Conservation (phyloP, 2,888 invertebrate genomes). For the Drosophila atripex region DNA sequence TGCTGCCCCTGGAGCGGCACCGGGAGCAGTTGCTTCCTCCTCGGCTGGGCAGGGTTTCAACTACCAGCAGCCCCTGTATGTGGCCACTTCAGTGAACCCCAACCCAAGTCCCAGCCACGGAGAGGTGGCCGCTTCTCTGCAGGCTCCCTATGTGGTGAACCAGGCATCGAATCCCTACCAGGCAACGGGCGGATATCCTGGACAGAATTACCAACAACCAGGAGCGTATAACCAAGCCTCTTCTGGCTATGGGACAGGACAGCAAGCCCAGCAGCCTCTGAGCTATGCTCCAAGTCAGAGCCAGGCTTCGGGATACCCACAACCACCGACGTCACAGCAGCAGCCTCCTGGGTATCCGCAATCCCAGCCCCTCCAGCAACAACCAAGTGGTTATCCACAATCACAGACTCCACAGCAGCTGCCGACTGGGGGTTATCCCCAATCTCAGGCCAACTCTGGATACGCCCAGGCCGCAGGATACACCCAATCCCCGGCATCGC, state of each 20-base stretch:
- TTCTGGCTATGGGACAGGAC: slow-evolving; percentile 4
- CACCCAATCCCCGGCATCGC: slow-evolving; percentile 26
- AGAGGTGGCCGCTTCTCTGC: slow-evolving; percentile 38
- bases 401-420: slow-evolving; percentile 32
- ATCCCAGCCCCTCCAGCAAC: slow-evolving; percentile 23
- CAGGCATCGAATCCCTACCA: slow-evolving; percentile 8
- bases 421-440: slow-evolving; percentile 13
- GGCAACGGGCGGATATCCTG: slow-evolving; percentile 3
- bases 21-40: slow-evolving; percentile 19
- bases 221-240: slow-evolving; percentile 1
- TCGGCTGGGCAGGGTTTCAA: slow-evolving; percentile 37
- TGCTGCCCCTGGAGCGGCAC: slow-evolving; percentile 6
- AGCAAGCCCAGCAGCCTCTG: slow-evolving; percentile 9
- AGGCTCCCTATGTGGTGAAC: slow-evolving; percentile 55
- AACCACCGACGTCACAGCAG: slow-evolving; percentile 24
- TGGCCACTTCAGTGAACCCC: slow-evolving; percentile 63
- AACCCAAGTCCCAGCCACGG: slow-evolving; percentile 13
- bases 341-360: slow-evolving; percentile 12
- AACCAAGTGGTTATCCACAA: slow-evolving; percentile 14
- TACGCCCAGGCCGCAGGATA: not conserved
- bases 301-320: slow-evolving; percentile 10
- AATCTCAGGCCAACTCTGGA: slow-evolving; percentile 33
- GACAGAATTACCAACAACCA: slow-evolving; percentile 17
- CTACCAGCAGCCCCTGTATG: slow-evolving; percentile 69
- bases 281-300: slow-evolving; percentile 24